These are phyloP conservation scores for Cyanoramphus novaezelandiae DNA, from an alignment of 2,113 vertebrate genomes.

Conservation along the genomic window DNA sequence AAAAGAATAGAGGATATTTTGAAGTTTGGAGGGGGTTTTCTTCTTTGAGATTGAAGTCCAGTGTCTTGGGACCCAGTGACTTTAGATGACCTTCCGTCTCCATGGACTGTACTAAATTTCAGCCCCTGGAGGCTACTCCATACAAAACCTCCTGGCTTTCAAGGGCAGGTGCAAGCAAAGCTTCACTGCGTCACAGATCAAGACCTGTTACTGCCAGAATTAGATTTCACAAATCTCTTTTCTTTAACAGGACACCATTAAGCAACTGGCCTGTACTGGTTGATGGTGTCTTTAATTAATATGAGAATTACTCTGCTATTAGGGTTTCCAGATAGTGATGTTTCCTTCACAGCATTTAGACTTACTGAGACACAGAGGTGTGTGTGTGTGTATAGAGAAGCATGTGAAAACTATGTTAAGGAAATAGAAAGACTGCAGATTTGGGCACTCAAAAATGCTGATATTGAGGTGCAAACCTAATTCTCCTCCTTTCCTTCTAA, in stretches of 20 bases:
- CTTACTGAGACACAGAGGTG: neutral
- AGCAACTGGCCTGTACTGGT: neutral
- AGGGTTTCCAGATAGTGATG: neutral
- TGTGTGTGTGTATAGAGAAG: neutral
- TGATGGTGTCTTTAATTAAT: conserved; percentile 44
- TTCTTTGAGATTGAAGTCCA: conserved; percentile 78
- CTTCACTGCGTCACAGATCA: conserved; percentile 76
- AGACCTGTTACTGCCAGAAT: conserved; percentile 77
- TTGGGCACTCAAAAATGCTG: neutral
- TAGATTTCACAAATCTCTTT: conserved; percentile 76
- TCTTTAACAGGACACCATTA: conserved; percentile 72
- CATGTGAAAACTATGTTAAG: neutral
- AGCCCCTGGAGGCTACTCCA: conserved; percentile 81
- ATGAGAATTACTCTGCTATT: neutral
- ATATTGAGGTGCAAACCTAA: neutral
- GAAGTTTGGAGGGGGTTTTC: conserved; percentile 64
- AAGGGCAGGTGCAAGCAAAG: conserved; percentile 83
- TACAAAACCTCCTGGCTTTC: conserved; percentile 78
- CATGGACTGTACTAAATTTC: conserved; percentile 80
- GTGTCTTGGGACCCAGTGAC: conserved; percentile 82
- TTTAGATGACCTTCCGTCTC: conserved; percentile 79
- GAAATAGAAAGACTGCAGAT: neutral
- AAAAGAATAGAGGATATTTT: conserved; percentile 75
- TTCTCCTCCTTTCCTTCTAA: neutral
- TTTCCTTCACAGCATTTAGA: neutral